phyloP scores from a whole-genome alignment of 2,888 invertebrate species.

The Alviniconcha strummeri region DNA sequence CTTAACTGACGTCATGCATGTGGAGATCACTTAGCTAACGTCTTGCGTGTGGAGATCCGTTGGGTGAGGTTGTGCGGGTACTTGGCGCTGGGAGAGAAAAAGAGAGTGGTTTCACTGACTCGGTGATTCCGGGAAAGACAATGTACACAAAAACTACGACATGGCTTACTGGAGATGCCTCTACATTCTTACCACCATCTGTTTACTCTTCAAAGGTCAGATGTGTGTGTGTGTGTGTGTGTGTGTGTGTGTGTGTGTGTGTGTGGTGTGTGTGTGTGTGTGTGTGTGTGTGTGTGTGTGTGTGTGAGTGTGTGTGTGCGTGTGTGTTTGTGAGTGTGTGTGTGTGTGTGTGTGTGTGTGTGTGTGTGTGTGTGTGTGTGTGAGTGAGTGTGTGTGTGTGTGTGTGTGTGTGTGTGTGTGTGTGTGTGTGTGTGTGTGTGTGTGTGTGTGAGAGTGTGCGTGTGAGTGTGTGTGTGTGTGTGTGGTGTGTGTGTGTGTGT shows the following conservation, averaged over 20 bases:
- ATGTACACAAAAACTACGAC: not conserved
- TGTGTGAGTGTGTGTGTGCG: not conserved
- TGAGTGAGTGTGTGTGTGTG: not conserved
- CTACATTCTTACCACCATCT: not conserved
- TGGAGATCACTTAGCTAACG: no score
- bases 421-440: not conserved
- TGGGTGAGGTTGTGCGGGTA: no score
- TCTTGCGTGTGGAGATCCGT: no score
- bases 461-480: not conserved
- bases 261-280: not conserved
- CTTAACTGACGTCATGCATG: no score
- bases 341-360: not conserved
- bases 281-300: conserved; percentile 9
- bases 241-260: not conserved
- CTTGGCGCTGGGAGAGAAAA: not conserved
- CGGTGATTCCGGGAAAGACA: not conserved
- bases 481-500: not conserved
- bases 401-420: not conserved
- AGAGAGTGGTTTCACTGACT: not conserved
- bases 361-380: not conserved
- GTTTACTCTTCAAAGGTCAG: not conserved
- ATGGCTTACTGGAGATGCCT: not conserved
- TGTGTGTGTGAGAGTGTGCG: not conserved
- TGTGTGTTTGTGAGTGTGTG: not conserved
- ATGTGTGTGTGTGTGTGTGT: no score